Base-by-base conservation (phyloP, 2,113 vertebrate species). In the Elgaria multicarinata region DNA sequence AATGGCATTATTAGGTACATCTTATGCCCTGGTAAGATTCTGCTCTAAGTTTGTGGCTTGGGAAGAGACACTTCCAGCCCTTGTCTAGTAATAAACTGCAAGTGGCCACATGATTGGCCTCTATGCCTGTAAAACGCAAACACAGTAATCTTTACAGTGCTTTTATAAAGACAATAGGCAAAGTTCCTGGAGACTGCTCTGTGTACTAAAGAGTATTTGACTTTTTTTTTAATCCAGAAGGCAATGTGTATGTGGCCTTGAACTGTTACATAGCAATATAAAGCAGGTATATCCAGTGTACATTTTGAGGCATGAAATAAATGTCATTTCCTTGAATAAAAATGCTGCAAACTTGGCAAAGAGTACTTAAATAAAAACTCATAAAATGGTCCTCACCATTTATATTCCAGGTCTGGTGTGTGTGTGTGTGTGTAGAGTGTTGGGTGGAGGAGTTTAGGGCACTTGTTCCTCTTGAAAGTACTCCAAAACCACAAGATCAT, bases 111-210 rank as follows among this genome's bases (percentile, higher is more conserved):
- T 26, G 33, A n/a, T 31, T 55, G 36, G 64, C 42, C 18, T 42
- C 42, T 78, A 14, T 78, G 88, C n/a, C 64, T 16, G 8, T 69
- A 64, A 64, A 74, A 89, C 58, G 64, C 64, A 85, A 55, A 77
- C 74, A 42, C 18, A 44, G 28, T 71, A 71, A 85, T 55, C 83
- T 85, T 71, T 78, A 28, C 18, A 4, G n/a, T 85, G 75, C 26
- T 89, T 85, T 42, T 69, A 42, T 33, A 55, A 71, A 44, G 88
- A 55, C 82, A 85, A 67, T 33, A 85, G 75, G 50, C 58, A 84
- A 83, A 58, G 20, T 58, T 36, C 50, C 64, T 44, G 82, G 75
- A 76, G 46, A 58, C 62, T 78, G 42, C 16, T 55, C 28, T 85
- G 62, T 72, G 62, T 77, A 42, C 81, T 13, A 44, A 77, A 77